Conservation (phyloP, 2,888 invertebrate species). For the Lacanobia wlatinum region DNA sequence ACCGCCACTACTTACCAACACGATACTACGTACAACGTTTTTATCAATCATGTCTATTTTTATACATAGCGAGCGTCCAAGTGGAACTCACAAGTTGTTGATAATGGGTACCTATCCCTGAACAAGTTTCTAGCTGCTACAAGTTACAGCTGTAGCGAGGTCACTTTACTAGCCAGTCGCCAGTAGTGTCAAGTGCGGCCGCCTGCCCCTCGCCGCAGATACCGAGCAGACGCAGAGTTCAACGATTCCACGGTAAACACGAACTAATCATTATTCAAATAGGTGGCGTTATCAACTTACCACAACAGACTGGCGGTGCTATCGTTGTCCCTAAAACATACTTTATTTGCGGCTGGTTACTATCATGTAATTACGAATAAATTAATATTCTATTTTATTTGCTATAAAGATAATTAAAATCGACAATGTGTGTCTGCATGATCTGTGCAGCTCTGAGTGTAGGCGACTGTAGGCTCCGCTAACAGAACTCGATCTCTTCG, state of each 20-base stretch:
- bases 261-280: slow-evolving; percentile 23
- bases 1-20: not conserved
- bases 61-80: not conserved
- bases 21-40: not conserved
- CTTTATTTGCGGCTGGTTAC: slow-evolving; percentile 22
- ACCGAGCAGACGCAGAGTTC: slow-evolving; percentile 12
- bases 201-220: not conserved
- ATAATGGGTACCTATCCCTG: too few species aligned
- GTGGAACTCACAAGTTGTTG: not conserved
- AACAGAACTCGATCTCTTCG: not conserved
- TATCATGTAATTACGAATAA: slow-evolving; percentile 9
- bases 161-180: not conserved
- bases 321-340: slow-evolving; percentile 13
- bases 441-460: not conserved
- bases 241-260: slow-evolving; percentile 20
- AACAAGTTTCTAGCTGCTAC: not conserved
- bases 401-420: not conserved
- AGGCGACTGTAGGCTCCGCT: too few species aligned
- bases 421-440: not conserved
- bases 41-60: not conserved
- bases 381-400: not conserved
- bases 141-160: not conserved
- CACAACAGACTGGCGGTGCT: slow-evolving; percentile 31
- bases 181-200: not conserved
- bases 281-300: slow-evolving; percentile 23